A percentile compares a stretch with the other conserved stretches of the same genome.
Conservation (phyloP, 2,113 vertebrate species). For the Ctenomys sociabilis region DNA sequence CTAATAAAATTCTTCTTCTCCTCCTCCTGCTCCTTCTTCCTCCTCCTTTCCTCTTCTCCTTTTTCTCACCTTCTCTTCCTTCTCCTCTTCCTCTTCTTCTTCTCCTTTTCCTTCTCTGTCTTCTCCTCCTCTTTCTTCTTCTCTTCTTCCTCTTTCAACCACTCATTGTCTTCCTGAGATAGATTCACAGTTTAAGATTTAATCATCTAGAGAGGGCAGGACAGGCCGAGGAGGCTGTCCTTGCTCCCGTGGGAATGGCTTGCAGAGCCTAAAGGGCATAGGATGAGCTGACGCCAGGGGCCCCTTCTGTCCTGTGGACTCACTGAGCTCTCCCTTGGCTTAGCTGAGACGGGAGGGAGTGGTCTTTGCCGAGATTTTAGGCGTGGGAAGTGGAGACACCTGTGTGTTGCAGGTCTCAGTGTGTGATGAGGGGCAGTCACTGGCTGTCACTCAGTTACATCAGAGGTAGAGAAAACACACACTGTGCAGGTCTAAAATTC, state of each 20-base stretch:
- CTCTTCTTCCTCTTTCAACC: background rate
- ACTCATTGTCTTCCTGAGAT: background rate
- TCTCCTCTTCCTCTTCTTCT: background rate
- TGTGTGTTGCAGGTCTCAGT: fast-evolving
- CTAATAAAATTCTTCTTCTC: background rate
- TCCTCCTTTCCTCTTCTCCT: background rate
- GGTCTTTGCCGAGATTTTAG: background rate
- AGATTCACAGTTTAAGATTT: background rate
- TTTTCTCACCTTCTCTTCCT: background rate
- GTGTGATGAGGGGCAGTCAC: background rate
- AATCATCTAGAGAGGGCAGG: fast-evolving
- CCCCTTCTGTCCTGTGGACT: background rate
- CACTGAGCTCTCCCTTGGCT: fast-evolving
- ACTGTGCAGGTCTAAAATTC: background rate
- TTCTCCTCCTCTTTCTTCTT: background rate
- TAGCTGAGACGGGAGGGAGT: background rate
- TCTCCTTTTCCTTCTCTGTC: background rate
- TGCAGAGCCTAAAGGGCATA: background rate
- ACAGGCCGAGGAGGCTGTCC: background rate
- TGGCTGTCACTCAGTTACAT: fast-evolving
- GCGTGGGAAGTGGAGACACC: too few relatives aligned
- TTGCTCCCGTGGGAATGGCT: fast-evolving
- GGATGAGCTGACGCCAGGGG: background rate
- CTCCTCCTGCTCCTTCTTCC: background rate
- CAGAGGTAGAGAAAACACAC: too few relatives aligned